Evolutionary conservation across 2,113 vertebrate species (phyloP), one percentile per base, ranked within the genome.

Genomic region (Otus sunia): DNA sequence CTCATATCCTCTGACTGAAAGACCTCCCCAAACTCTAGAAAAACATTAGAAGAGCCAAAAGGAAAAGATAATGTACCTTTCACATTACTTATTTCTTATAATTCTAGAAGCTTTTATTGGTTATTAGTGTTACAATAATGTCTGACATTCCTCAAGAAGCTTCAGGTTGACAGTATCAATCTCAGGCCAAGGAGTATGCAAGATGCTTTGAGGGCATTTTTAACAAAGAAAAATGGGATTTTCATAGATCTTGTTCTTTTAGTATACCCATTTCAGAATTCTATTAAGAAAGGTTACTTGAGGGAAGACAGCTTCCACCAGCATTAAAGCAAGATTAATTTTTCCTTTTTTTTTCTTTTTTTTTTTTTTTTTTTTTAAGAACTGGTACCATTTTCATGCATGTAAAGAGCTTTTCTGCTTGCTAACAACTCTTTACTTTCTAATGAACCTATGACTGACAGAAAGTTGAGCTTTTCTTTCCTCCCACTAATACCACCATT

Each of bases 401-500:
- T 49, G 81, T 83, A 86, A 92, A 96, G 89, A 88, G 69, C 50
- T 92, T 96, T 96, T 95, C 89, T 94, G 74, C 87, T 69, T 67
- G 63, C 66, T 86, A 91, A 85, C 89, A 80, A 55, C 86, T 91
- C 74, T 95, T 87, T 96, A 91, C 95, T 96, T 96, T 95, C 91
- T 92, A 92, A 95, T 69, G 74, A 95, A 95, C 88, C 86, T 96
- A 26, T 92, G 94, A 93, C 78, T 92, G 94, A 92, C 91, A 92
- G 91, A 74, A 97, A 94, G 94, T 95, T 93, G 91, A 97, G 94
- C 94, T 97, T 95, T 96, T 96, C 96, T 96, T 94, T 97, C 97
- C 96, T 95, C 93, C 91, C 90, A 85, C 96, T 96, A 97, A 97
- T 93, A 97, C 94, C 91, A 73, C 87, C 87, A 97, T 96, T 97